These are phyloP conservation scores for Coecobrya sp. DNA, from an alignment of 2,888 invertebrate species.

Conservation along the genomic window DNA sequence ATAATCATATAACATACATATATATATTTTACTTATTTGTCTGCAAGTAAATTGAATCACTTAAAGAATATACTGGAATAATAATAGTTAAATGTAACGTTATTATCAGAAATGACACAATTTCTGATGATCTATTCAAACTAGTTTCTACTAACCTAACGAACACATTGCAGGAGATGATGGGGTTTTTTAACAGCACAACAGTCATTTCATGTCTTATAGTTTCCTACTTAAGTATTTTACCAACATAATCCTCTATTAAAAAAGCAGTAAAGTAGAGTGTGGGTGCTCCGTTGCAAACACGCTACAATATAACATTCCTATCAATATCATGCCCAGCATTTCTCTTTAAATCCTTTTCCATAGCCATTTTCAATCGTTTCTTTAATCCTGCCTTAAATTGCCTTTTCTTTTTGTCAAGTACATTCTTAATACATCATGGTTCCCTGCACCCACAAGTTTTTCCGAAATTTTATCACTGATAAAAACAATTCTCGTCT, in stretches of 20 bases:
- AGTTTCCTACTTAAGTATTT: background rate
- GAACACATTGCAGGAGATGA: conserved; percentile 76
- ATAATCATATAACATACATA: background rate
- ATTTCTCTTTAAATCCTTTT: conserved; percentile 30
- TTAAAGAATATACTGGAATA: background rate
- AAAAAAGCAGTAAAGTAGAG: background rate
- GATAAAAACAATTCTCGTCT: background rate
- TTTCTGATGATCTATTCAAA: conserved; percentile 25
- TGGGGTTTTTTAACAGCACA: conserved; percentile 54
- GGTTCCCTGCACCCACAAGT: conserved; percentile 77
- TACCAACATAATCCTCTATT: background rate
- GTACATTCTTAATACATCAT: conserved; percentile 58
- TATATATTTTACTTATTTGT: background rate
- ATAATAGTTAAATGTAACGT: background rate
- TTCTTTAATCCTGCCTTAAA: background rate
- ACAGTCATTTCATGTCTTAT: conserved; percentile 33
- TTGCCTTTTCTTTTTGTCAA: conserved; percentile 25
- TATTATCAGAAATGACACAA: conserved; percentile 11
- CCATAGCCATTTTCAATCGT: conserved; percentile 24
- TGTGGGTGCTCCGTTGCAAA: conserved; percentile 40
- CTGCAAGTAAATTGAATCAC: background rate
- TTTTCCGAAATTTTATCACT: conserved; percentile 39
- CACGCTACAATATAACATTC: conserved; percentile 30
- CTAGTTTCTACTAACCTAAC: conserved; percentile 72
- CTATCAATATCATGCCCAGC: conserved; percentile 64